phyloP scores from a whole-genome alignment of 64 coral and sea anemone species.

The Hydrozoanthus tunicans region DNA sequence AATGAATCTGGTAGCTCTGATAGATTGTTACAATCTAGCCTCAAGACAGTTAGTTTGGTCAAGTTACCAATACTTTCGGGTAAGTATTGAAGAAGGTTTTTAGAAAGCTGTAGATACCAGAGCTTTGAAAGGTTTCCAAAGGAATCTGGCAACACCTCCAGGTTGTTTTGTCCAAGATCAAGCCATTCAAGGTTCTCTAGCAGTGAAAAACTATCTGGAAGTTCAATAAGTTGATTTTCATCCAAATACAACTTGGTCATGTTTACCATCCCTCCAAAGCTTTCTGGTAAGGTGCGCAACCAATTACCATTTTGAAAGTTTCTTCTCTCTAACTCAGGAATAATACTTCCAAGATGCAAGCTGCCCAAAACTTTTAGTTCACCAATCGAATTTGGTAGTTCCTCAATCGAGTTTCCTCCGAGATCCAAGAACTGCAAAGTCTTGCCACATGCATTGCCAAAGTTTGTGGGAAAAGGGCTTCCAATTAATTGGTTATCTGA shows the following conservation, averaged over 20 bases:
- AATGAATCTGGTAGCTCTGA: slow-evolving; percentile 75
- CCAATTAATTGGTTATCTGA: slow-evolving; percentile 77
- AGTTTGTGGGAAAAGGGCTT: slow-evolving; percentile 66
- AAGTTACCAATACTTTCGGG: slow-evolving; percentile 94
- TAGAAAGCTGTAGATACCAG: slow-evolving; percentile 95
- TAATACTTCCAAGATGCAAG: slow-evolving; percentile 90
- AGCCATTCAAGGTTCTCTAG: slow-evolving; percentile 83
- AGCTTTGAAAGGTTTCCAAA: slow-evolving; percentile 83
- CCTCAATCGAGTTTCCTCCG: slow-evolving; percentile 82
- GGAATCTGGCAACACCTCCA: slow-evolving; percentile 70
- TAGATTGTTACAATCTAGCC: slow-evolving; percentile 78
- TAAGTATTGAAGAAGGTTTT: slow-evolving; percentile 70
- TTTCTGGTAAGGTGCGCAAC: slow-evolving; percentile 72
- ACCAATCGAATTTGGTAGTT: slow-evolving; percentile 80
- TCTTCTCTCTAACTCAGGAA: slow-evolving; percentile 91
- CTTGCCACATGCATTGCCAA: slow-evolving; percentile 58
- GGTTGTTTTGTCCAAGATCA: slow-evolving; percentile 89
- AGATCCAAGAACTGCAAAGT: slow-evolving; percentile 75
- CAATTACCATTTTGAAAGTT: slow-evolving; percentile 99
- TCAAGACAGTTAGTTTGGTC: slow-evolving; percentile 67
- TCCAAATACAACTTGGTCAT: slow-evolving; percentile 85
- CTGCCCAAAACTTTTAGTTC: slow-evolving; percentile 72
- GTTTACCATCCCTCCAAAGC: slow-evolving; percentile 73
- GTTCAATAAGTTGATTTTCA: slow-evolving; percentile 82
- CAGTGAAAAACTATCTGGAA: slow-evolving; percentile 84